Conservation (phyloP, 2,888 invertebrate genomes). For the Nysson spinosus region DNA sequence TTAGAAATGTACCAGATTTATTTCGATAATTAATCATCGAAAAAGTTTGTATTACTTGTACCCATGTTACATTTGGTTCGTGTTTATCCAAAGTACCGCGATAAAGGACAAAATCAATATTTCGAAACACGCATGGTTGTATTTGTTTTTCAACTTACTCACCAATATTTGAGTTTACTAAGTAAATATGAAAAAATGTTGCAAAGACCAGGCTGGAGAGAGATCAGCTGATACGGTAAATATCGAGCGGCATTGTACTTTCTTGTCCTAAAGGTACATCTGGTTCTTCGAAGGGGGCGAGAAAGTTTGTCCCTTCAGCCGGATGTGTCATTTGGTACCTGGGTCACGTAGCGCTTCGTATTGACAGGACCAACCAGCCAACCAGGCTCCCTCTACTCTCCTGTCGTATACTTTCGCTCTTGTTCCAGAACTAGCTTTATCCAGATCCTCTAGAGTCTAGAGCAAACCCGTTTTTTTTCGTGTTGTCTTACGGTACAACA, state of each 20-base stretch:
- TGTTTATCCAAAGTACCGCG: too few species aligned
- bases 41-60: too few species aligned
- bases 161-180: too few species aligned
- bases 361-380: slow-evolving; percentile 73
- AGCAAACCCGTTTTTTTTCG: slow-evolving; percentile 32
- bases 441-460: slow-evolving; percentile 34
- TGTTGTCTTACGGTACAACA: neutral
- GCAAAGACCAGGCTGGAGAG: neutral
- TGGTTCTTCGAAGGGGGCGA: slow-evolving; percentile 41
- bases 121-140: too few species aligned
- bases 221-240: slow-evolving; percentile 3
- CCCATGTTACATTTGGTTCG: too few species aligned
- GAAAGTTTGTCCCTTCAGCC: slow-evolving; percentile 50
- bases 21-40: too few species aligned
- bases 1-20: too few species aligned
- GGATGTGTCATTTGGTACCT: slow-evolving; percentile 71
- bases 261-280: slow-evolving; percentile 37
- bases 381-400: slow-evolving; percentile 49
- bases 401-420: slow-evolving; percentile 43
- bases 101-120: too few species aligned
- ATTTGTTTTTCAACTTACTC: too few species aligned
- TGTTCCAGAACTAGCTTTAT: slow-evolving; percentile 50
- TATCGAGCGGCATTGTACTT: slow-evolving; percentile 23
- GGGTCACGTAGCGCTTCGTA: slow-evolving; percentile 74
- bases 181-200: too few species aligned